Conservation (phyloP, 1,140 invertebrate species). For the Pogonomyrmex barbatus region DNA sequence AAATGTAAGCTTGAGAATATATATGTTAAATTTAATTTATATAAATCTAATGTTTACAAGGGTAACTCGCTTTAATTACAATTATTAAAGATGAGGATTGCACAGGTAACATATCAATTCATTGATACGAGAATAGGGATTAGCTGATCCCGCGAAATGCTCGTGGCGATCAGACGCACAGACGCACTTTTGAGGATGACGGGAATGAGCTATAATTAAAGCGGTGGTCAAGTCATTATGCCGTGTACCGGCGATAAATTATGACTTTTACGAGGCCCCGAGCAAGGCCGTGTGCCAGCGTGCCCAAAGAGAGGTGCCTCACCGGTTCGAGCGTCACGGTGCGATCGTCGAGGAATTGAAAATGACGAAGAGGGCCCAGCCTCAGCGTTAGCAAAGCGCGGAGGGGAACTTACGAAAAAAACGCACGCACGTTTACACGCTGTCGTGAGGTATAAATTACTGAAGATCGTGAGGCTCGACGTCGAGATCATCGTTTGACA, state of each 20-base stretch:
- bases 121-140: not conserved
- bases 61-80: not conserved
- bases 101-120: not conserved
- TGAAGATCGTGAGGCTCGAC: slow-evolving; percentile 33
- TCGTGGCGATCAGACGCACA: slow-evolving; percentile 3
- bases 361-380: slow-evolving; percentile 28
- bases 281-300: slow-evolving; percentile 51
- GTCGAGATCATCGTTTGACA: slow-evolving; percentile 48
- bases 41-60: not conserved
- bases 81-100: slow-evolving; percentile 1
- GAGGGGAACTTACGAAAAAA: slow-evolving; percentile 11
- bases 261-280: slow-evolving; percentile 63
- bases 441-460: slow-evolving; percentile 49
- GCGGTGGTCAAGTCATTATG: slow-evolving; percentile 61
- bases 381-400: not conserved
- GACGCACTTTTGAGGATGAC: slow-evolving; percentile 34
- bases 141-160: not conserved
- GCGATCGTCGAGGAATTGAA: slow-evolving; percentile 33
- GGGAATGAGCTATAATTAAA: slow-evolving; percentile 66
- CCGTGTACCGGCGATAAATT: slow-evolving; percentile 63
- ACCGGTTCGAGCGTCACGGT: slow-evolving; percentile 38
- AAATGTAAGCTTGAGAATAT: slow-evolving; percentile 1
- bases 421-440: slow-evolving; percentile 44
- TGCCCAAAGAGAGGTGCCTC: slow-evolving; percentile 33
- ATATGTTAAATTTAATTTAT: slow-evolving; percentile 5